These are phyloP conservation scores for Ooceraea biroi DNA, from an alignment of 1,140 invertebrate genomes.

Conservation along the genomic window DNA sequence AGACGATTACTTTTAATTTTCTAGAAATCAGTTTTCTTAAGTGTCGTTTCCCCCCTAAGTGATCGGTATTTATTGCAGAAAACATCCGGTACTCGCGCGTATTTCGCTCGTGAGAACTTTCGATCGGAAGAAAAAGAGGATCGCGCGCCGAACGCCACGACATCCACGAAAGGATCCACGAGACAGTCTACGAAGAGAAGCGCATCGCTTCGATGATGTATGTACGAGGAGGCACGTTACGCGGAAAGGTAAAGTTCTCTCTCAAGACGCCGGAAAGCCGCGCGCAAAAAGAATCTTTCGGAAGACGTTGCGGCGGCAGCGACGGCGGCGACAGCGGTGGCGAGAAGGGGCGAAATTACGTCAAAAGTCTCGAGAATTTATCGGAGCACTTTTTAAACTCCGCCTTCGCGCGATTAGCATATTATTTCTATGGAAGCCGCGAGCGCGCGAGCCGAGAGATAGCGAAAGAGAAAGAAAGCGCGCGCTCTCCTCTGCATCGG, in stretches of 20 bases:
- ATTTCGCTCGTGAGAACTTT: slow-evolving; percentile 16
- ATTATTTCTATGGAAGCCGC: slow-evolving; percentile 85
- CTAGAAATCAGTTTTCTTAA: background rate
- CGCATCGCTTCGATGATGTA: slow-evolving; percentile 73
- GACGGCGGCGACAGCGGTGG: background rate
- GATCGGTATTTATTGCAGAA: slow-evolving; percentile 19
- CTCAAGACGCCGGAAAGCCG: slow-evolving; percentile 78
- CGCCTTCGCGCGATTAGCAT: slow-evolving; percentile 85
- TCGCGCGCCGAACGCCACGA: slow-evolving; percentile 42
- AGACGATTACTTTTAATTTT: background rate
- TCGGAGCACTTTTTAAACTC: slow-evolving; percentile 86
- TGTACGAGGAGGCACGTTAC: slow-evolving; percentile 54
- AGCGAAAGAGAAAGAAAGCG: slow-evolving; percentile 59
- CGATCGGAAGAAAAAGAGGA: slow-evolving; percentile 21
- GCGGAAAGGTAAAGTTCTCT: slow-evolving; percentile 68
- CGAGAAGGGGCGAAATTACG: slow-evolving; percentile 83
- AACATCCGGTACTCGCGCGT: background rate
- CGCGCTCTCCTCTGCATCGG: slow-evolving; percentile 53
- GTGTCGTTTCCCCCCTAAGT: background rate
- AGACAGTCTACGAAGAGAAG: slow-evolving; percentile 43
- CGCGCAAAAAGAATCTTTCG: slow-evolving; percentile 83
- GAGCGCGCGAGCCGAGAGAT: slow-evolving; percentile 61
- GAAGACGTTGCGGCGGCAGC: slow-evolving; percentile 73
- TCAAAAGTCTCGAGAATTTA: slow-evolving; percentile 86
- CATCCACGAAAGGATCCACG: slow-evolving; percentile 43